These are phyloP conservation scores for Metacarcinus magister DNA, from an alignment of 2,888 invertebrate species.

Conservation along the genomic window DNA sequence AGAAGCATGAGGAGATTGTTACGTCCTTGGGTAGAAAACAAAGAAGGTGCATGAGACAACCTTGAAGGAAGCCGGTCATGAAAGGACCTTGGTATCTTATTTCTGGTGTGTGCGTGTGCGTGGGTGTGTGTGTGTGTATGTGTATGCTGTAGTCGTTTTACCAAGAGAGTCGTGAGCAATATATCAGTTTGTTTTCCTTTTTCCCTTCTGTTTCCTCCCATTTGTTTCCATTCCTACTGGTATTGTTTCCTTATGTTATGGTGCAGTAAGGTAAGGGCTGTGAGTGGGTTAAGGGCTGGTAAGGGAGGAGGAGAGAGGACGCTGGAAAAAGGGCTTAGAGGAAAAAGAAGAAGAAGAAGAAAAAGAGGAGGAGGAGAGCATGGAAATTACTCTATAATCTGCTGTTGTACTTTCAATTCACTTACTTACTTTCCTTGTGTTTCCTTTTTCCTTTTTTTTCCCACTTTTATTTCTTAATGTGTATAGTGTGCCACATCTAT, in stretches of 20 bases:
- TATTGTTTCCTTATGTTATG: too few relatives aligned
- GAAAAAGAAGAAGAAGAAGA: background rate
- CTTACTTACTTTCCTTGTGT: background rate
- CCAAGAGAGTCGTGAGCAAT: background rate
- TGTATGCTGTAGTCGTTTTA: background rate
- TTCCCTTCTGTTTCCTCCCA: background rate
- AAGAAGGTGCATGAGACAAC: background rate
- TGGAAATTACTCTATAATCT: background rate
- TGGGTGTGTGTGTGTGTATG: constrained; percentile 1
- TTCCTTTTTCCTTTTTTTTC: background rate
- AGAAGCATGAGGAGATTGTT: background rate
- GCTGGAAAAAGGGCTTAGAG: background rate
- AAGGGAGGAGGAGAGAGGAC: too few relatives aligned
- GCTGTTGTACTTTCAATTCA: background rate
- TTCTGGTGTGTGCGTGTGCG: background rate
- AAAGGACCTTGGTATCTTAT: background rate
- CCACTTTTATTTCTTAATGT: too few relatives aligned
- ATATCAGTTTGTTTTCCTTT: background rate
- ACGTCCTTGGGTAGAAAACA: background rate
- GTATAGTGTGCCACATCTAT: too few relatives aligned
- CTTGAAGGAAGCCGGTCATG: constrained; percentile 2
- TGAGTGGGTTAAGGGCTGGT: too few relatives aligned
- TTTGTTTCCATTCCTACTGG: background rate
- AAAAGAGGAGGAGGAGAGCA: background rate
- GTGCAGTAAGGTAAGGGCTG: too few relatives aligned